Evolutionary conservation across 2,888 invertebrate species (phyloP).

Genomic region (Drosophila flavopinicola): DNA sequence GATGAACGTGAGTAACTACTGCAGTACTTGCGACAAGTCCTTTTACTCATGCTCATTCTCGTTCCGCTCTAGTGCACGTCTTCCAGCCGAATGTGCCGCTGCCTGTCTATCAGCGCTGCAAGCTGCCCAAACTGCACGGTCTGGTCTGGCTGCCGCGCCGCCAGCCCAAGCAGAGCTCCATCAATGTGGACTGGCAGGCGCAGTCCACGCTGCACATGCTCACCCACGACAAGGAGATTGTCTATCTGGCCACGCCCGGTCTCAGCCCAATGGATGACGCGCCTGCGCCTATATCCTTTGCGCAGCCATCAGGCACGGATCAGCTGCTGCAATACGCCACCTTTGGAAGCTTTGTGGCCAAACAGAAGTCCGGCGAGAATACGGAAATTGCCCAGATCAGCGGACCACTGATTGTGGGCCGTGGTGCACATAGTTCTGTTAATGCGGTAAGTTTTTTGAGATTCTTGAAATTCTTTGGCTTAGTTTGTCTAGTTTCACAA

Average conservation of each 20-base stretch:
- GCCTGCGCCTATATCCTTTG: constrained; percentile 82
- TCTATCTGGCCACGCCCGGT: constrained; percentile 84
- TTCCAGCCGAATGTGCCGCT: constrained; percentile 87
- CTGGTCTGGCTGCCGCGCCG: constrained; percentile 87
- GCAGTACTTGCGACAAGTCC: neutral
- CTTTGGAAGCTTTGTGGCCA: constrained; percentile 85
- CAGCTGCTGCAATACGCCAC: constrained; percentile 83
- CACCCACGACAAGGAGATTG: constrained; percentile 86
- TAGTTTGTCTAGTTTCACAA: neutral
- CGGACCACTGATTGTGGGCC: constrained; percentile 83
- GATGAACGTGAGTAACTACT: constrained; percentile 86
- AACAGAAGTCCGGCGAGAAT: constrained; percentile 44
- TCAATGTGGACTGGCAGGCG: constrained; percentile 86
- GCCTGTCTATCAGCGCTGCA: constrained; percentile 85
- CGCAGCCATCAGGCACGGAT: constrained; percentile 61
- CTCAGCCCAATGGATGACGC: constrained; percentile 84
- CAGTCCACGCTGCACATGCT: constrained; percentile 87
- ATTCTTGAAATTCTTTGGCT: no score
- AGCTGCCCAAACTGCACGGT: constrained; percentile 85
- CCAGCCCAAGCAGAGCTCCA: constrained; percentile 84
- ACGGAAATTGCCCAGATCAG: constrained; percentile 35
- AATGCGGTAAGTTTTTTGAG: constrained; percentile 85
- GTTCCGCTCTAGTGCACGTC: constrained; percentile 86
- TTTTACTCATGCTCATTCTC: neutral
- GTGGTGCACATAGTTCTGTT: constrained; percentile 83